Evolutionary conservation across 2,113 vertebrate genomes (phyloP).

Genomic region (Nanorana parkeri): DNA sequence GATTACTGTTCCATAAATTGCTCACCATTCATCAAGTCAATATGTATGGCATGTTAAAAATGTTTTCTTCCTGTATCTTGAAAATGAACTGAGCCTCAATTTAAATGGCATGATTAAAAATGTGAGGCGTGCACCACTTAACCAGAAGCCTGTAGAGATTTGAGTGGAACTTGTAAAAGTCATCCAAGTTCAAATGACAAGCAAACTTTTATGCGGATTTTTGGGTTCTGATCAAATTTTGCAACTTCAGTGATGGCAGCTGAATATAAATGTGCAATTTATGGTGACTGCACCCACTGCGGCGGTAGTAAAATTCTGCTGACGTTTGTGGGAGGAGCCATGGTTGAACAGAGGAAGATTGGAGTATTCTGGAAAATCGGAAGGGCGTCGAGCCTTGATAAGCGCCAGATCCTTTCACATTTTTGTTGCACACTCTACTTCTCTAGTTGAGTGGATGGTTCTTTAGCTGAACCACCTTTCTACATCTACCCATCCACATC

Average conservation of each 20-base stretch:
- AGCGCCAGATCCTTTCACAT: constrained; percentile 19
- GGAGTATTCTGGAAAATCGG: constrained; percentile 5
- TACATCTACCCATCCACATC: not conserved
- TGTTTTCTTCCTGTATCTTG: too few species aligned
- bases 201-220: too few species aligned
- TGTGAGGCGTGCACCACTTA: too few species aligned
- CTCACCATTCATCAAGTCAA: too few species aligned
- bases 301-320: constrained; percentile 19
- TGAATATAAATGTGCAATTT: constrained; percentile 25
- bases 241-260: not conserved
- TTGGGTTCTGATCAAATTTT: too few species aligned
- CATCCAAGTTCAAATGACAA: too few species aligned
- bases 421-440: constrained; percentile 8
- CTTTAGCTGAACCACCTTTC: not conserved
- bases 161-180: too few species aligned
- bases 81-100: too few species aligned
- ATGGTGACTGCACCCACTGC: constrained; percentile 35
- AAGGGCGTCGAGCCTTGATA: constrained; percentile 28
- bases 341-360: not conserved
- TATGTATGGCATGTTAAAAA: too few species aligned
- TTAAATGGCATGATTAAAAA: too few species aligned
- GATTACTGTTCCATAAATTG: too few species aligned
- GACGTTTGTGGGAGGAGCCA: constrained; percentile 36
- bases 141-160: too few species aligned
- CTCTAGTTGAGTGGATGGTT: not conserved